Conservation (phyloP, 2,113 vertebrate species). For the Anarrhichthys ocellatus region DNA sequence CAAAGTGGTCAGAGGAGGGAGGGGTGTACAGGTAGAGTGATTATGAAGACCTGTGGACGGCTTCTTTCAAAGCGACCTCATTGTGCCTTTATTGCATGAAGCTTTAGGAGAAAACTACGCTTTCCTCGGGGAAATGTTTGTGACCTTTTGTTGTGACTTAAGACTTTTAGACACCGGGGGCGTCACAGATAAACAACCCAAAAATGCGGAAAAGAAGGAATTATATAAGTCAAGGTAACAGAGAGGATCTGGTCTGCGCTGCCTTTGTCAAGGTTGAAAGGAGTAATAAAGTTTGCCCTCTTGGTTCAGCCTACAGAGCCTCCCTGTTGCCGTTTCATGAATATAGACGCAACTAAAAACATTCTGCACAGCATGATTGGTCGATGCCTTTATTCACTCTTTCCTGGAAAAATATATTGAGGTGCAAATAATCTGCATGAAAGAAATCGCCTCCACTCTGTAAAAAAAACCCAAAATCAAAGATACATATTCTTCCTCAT, state of each 20-base stretch:
- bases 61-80: conserved; percentile 6
- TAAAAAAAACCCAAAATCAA: not conserved
- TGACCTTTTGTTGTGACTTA: not conserved
- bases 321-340: too few species aligned
- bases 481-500: not conserved
- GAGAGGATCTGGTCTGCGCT: not conserved
- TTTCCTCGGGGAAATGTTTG: too few species aligned
- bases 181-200: not conserved
- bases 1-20: not conserved
- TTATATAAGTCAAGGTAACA: not conserved
- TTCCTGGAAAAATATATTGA: not conserved
- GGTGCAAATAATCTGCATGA: too few species aligned
- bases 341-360: not conserved
- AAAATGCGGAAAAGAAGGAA: not conserved
- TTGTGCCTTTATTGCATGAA: not conserved
- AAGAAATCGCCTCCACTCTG: not conserved
- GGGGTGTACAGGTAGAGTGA: conserved; percentile 12
- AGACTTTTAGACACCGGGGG: not conserved
- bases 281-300: not conserved
- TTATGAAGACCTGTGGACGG: conserved; percentile 3
- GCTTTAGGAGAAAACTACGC: not conserved
- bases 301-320: not conserved
- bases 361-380: not conserved
- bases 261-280: not conserved
- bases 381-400: too few species aligned